phyloP scores from a whole-genome alignment of 2,113 vertebrate genomes.

The Phylloscopus whistleri region DNA sequence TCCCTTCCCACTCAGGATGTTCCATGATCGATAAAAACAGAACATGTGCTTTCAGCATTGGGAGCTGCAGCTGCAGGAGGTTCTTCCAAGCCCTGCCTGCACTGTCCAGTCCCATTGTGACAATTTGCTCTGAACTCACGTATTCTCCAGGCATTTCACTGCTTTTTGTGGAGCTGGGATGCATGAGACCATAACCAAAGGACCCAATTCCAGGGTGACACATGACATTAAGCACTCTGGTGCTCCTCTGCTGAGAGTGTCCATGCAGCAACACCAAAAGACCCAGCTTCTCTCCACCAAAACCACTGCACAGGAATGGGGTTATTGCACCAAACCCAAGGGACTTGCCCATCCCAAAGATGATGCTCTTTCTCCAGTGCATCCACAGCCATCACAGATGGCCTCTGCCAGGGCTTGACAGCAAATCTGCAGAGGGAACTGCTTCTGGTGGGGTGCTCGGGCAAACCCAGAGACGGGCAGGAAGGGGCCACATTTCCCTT shows the following conservation, averaged over 20 bases:
- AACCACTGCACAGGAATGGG: fast-evolving
- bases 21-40: neutral
- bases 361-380: neutral
- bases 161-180: neutral
- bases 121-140: neutral
- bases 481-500: neutral
- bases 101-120: fast-evolving
- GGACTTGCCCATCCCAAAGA: neutral
- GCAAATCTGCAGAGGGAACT: neutral
- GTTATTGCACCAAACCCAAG: neutral
- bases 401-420: neutral
- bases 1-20: neutral
- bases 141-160: fast-evolving
- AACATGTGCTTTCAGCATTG: neutral
- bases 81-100: neutral
- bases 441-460: neutral
- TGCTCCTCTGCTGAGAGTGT: neutral
- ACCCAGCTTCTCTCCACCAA: neutral
- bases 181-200: fast-evolving
- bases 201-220: neutral
- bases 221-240: fast-evolving
- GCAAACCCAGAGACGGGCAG: neutral
- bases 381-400: neutral
- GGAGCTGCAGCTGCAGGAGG: neutral
- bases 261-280: neutral